Conservation (phyloP, 2,888 invertebrate species). For the Troides aeacus region DNA sequence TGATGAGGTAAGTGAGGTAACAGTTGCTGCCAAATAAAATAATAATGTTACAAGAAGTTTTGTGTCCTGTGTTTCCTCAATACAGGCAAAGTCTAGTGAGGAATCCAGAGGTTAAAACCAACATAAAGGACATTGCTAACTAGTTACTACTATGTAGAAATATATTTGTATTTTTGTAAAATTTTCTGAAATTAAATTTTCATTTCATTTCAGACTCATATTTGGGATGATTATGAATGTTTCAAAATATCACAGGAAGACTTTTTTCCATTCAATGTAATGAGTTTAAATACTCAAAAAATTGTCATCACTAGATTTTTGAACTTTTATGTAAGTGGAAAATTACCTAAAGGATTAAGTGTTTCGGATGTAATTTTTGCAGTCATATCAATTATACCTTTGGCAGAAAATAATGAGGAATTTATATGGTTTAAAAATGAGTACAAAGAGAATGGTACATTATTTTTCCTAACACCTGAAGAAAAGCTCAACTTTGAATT, state of each 20-base stretch:
- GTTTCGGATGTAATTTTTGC: conserved; percentile 35
- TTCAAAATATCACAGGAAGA: conserved; percentile 20
- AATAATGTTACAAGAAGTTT: too few relatives aligned
- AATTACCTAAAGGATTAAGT: conserved; percentile 33
- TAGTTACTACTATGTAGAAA: too few relatives aligned
- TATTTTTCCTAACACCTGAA: conserved; percentile 37
- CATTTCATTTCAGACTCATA: neutral
- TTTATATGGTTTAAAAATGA: conserved; percentile 32
- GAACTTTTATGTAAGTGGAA: conserved; percentile 24
- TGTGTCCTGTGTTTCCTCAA: too few relatives aligned
- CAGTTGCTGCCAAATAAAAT: too few relatives aligned
- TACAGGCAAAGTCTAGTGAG: too few relatives aligned
- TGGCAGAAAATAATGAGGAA: conserved; percentile 28
- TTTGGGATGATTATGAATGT: conserved; percentile 23
- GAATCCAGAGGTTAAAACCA: too few relatives aligned
- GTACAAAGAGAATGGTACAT: conserved; percentile 33
- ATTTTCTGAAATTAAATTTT: too few relatives aligned
- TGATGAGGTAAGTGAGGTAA: too few relatives aligned
- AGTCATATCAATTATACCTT: conserved; percentile 36
- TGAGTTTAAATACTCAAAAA: conserved; percentile 14
- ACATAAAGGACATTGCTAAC: too few relatives aligned
- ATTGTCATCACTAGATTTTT: conserved; percentile 16
- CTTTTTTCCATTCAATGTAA: conserved; percentile 12
- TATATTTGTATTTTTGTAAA: too few relatives aligned
- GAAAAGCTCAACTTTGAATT: conserved; percentile 31